Conservation (phyloP, 1,140 invertebrate genomes). For the Brachionus plicatilis region DNA sequence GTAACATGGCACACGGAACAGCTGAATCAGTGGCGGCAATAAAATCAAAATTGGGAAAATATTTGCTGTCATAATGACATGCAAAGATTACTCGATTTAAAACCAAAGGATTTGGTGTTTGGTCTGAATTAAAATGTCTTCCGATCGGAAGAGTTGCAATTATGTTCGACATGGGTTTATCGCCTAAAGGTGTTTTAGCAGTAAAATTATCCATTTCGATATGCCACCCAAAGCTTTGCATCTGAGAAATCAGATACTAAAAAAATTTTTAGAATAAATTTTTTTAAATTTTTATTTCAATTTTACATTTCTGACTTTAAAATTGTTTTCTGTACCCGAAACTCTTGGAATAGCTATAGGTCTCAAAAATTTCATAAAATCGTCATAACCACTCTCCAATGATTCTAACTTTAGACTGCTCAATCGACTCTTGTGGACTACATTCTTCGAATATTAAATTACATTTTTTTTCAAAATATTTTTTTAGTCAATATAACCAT, state of each 20-base stretch:
- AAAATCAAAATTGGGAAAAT: slow-evolving; percentile 68
- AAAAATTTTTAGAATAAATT: not conserved
- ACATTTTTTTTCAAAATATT: not conserved
- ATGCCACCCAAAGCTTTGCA: slow-evolving; percentile 24
- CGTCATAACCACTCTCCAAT: not conserved
- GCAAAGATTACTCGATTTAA: slow-evolving; percentile 59
- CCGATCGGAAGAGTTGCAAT: slow-evolving; percentile 35
- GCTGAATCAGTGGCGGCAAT: slow-evolving; percentile 92
- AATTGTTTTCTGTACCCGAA: not conserved
- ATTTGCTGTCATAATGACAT: slow-evolving; percentile 94
- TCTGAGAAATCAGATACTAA: slow-evolving; percentile 8
- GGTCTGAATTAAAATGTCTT: not conserved
- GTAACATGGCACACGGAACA: slow-evolving; percentile 89
- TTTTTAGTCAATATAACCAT: not conserved
- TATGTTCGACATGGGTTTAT: slow-evolving; percentile 13
- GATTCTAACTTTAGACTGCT: not conserved
- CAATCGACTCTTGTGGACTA: not conserved
- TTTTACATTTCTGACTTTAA: slow-evolving; percentile 26
- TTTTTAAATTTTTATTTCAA: not conserved
- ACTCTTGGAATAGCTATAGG: slow-evolving; percentile 25
- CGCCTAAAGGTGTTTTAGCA: not conserved
- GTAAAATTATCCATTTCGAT: slow-evolving; percentile 21
- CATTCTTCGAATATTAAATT: not conserved
- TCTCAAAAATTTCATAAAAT: not conserved
- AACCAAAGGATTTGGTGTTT: not conserved